phyloP scores from a whole-genome alignment of 2,113 vertebrate species.

The Syrmaticus mikado region DNA sequence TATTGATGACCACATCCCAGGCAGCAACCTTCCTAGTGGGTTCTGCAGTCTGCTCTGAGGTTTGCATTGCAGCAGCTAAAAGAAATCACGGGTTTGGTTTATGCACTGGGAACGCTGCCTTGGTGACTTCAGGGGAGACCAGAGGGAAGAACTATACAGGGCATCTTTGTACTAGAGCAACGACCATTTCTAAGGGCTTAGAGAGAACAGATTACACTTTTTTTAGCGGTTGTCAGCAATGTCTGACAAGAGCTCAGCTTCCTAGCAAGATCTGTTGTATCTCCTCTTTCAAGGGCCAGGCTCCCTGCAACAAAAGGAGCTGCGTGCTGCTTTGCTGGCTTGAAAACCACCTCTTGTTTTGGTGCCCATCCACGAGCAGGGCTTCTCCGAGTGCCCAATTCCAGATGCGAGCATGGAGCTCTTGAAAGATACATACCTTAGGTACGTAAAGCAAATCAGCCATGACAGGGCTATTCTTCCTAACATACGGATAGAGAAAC shows the following conservation, averaged over 20 bases:
- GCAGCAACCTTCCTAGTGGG: background rate
- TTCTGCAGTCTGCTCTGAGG: background rate
- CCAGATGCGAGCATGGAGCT: slow-evolving; percentile 15
- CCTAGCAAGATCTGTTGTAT: background rate
- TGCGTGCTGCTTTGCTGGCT: background rate
- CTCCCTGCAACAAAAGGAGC: background rate
- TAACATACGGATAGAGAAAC: background rate
- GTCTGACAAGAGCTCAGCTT: background rate
- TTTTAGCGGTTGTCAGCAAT: background rate
- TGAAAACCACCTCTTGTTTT: background rate
- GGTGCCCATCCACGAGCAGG: background rate
- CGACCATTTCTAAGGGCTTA: background rate
- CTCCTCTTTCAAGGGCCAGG: background rate
- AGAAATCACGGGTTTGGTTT: background rate
- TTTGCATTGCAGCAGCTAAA: background rate
- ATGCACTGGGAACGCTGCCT: rapidly evolving
- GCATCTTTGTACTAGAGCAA: background rate
- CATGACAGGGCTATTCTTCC: slow-evolving; percentile 6
- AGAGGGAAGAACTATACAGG: background rate
- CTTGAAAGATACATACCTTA: background rate
- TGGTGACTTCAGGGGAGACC: background rate
- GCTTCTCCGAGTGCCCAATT: background rate
- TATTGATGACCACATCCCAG: background rate
- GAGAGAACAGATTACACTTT: background rate
- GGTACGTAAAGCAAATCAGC: slow-evolving; percentile 18